Conservation (phyloP, 2,797 vertebrate genomes). For the Uromys caudimaculatus region DNA sequence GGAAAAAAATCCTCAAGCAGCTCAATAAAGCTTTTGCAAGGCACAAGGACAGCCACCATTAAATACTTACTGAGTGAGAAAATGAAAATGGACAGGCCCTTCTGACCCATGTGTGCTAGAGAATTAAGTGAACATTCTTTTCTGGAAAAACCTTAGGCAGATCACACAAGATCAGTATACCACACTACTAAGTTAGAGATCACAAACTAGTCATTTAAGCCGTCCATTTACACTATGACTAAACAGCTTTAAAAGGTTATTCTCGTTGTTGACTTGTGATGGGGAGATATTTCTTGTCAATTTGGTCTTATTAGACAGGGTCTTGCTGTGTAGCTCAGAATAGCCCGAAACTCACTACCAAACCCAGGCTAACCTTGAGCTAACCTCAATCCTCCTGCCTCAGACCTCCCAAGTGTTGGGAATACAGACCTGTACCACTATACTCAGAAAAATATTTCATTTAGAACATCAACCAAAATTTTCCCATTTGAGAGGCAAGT, state of each 20-base stretch:
- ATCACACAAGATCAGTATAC: background rate
- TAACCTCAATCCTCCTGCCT: background rate
- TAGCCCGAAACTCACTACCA: background rate
- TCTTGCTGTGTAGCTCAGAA: background rate
- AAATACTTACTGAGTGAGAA: background rate
- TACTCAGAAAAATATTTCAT: background rate
- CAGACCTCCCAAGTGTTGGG: background rate
- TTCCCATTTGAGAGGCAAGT: background rate
- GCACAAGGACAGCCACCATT: background rate
- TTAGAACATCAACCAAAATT: background rate
- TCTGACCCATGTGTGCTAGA: background rate
- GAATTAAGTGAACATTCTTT: background rate
- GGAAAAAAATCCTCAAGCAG: background rate
- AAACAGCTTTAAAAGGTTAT: background rate
- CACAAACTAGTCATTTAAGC: background rate
- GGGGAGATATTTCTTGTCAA: background rate
- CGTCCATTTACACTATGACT: background rate
- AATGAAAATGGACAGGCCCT: slow-evolving; percentile 23
- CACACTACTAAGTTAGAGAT: background rate
- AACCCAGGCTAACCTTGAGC: background rate
- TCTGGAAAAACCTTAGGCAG: background rate
- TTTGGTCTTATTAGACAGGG: background rate
- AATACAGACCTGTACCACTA: background rate
- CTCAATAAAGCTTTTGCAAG: background rate
- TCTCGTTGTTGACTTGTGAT: background rate